A percentile compares a stretch with the other conserved stretches of the same genome.
Conservation (phyloP, 2,797 vertebrate genomes). For the Xenops minutus region DNA sequence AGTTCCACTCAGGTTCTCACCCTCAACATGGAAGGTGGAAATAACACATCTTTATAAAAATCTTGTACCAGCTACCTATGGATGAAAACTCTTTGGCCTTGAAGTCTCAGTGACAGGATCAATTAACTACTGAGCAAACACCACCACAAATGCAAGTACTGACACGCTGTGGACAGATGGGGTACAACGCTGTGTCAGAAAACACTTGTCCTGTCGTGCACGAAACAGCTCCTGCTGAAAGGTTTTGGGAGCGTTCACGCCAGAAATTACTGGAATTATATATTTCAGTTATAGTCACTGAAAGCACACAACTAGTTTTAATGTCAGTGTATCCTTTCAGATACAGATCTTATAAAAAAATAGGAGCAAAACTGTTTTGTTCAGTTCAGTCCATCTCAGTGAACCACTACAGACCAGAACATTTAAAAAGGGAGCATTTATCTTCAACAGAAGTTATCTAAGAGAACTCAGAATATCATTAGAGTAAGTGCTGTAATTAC, state of each 20-base stretch:
- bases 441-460: not conserved
- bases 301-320: not conserved
- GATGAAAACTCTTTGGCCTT: not conserved
- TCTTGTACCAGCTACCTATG: accelerated
- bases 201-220: not conserved
- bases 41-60: not conserved
- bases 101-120: not conserved
- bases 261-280: not conserved
- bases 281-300: not conserved
- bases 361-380: not conserved
- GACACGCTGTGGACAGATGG: slow-evolving; percentile 56
- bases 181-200: not conserved
- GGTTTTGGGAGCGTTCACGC: not conserved
- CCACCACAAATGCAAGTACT: not conserved
- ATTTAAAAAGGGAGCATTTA: not conserved
- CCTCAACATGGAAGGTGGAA: not conserved
- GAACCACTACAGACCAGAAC: not conserved
- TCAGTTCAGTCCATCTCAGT: not conserved
- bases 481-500: not conserved
- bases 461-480: not conserved
- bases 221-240: accelerated
- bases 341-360: not conserved
- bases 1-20: not conserved
- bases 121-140: not conserved
- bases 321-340: not conserved